A percentile compares a stretch with the other conserved stretches of the same genome.
Conservation (phyloP, 2,113 vertebrate species). For the Neolamprologus kungweensis region DNA sequence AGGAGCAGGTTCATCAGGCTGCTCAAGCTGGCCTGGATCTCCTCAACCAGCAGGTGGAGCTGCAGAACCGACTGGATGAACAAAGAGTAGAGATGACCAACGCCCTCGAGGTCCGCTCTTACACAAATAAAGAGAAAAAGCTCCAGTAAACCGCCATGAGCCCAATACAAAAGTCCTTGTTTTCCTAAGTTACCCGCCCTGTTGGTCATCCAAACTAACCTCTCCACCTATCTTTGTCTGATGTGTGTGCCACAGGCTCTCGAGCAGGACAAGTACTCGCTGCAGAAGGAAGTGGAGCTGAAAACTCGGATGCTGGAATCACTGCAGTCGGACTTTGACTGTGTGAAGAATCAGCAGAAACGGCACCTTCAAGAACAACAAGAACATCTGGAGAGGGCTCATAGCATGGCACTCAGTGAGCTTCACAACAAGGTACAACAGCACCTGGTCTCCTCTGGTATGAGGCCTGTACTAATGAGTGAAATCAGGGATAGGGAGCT, state of each 20-base stretch:
- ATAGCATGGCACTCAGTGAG: conserved; percentile 72
- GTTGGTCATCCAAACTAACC: neutral
- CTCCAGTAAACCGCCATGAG: accelerated
- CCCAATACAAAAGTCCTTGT: neutral
- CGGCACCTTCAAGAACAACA: conserved; percentile 75
- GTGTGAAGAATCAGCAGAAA: conserved; percentile 81
- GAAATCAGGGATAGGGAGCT: neutral
- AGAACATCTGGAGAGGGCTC: conserved; percentile 71
- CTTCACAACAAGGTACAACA: conserved; percentile 81
- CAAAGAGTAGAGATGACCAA: conserved; percentile 79
- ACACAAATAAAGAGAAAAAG: neutral
- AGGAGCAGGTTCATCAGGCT: conserved; percentile 80
- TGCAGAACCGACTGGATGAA: conserved; percentile 84
- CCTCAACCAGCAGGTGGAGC: conserved; percentile 79
- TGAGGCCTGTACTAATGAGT: neutral
- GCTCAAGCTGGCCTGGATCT: conserved; percentile 87
- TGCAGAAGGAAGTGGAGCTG: conserved; percentile 84
- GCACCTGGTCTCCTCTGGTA: neutral
- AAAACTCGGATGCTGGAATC: conserved; percentile 86
- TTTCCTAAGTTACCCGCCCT: neutral
- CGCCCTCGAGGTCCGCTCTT: conserved; percentile 74
- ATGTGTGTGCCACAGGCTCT: conserved; percentile 40
- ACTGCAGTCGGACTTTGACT: conserved; percentile 82
- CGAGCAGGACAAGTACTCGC: conserved; percentile 86
- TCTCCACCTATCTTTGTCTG: neutral